Evolutionary conservation across 1,140 invertebrate species (phyloP).

Genomic region (Drosophila bocqueti): DNA sequence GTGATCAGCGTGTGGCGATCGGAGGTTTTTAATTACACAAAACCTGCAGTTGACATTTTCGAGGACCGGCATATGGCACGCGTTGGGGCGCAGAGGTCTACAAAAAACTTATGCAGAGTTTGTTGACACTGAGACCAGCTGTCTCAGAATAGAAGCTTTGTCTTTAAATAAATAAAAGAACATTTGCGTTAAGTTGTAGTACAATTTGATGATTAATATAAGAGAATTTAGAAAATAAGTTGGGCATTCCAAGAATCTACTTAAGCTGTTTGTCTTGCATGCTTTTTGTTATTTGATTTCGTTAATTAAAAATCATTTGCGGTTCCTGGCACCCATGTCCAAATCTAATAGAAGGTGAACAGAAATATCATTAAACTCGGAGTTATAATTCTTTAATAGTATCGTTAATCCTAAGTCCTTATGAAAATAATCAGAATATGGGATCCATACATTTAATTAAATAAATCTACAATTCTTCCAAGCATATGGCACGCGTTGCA

Average conservation of each 20-base stretch:
- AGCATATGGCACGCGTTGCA: not conserved
- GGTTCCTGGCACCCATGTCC: not conserved
- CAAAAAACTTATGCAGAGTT: slow-evolving; percentile 37
- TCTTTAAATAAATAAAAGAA: not conserved
- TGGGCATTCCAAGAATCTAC: no score
- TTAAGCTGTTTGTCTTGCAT: not conserved
- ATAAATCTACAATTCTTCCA: not conserved
- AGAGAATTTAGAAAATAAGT: not conserved
- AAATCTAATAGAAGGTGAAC: not conserved
- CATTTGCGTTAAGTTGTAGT: not conserved
- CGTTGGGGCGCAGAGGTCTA: slow-evolving; percentile 49
- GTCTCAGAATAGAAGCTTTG: slow-evolving; percentile 2
- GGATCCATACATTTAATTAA: not conserved
- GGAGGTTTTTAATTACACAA: slow-evolving; percentile 76
- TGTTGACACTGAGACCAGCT: slow-evolving; percentile 67
- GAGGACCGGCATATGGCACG: slow-evolving; percentile 68
- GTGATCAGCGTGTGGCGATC: slow-evolving; percentile 64
- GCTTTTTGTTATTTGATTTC: not conserved
- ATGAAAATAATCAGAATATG: no score
- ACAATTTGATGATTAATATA: no score
- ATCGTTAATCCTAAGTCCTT: no score
- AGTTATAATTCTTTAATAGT: no score
- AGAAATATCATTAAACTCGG: not conserved
- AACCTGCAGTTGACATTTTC: slow-evolving; percentile 47
- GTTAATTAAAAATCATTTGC: no score